Conservation (phyloP, 2,797 vertebrate species). For the Lepidocolaptes lacrymiger region DNA sequence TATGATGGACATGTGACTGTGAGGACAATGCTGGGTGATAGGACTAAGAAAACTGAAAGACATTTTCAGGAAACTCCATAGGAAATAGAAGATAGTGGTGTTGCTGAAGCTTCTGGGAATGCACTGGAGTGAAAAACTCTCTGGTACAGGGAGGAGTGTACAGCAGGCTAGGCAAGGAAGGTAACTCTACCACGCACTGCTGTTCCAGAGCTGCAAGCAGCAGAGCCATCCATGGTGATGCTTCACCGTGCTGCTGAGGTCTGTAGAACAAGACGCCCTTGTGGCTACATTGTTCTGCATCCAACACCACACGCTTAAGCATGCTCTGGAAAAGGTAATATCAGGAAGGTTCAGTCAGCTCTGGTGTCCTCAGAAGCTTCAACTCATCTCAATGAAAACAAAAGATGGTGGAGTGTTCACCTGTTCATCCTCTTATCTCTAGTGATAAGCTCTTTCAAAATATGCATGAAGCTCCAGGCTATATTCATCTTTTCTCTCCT, state of each 20-base stretch:
- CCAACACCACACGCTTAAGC: background rate
- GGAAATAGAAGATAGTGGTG: background rate
- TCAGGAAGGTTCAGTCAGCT: background rate
- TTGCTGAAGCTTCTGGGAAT: background rate
- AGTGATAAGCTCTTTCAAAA: background rate
- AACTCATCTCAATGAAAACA: background rate
- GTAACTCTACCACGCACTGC: background rate
- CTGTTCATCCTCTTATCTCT: background rate
- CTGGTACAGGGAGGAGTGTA: background rate
- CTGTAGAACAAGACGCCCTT: background rate
- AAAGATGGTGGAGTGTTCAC: background rate
- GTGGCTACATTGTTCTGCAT: background rate
- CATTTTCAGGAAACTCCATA: background rate
- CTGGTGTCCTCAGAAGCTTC: background rate
- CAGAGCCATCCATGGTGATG: background rate
- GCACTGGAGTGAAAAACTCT: background rate
- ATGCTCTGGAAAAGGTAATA: background rate
- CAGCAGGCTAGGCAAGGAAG: background rate
- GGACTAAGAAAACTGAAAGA: background rate
- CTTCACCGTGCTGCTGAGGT: background rate
- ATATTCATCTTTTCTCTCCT: background rate
- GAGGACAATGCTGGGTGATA: background rate
- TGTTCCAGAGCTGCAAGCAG: background rate
- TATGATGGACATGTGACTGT: rapidly evolving
- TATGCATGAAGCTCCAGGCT: background rate